Evolutionary conservation across 2,797 vertebrate genomes (phyloP).

Genomic region (Oceanodroma leucorhoa): DNA sequence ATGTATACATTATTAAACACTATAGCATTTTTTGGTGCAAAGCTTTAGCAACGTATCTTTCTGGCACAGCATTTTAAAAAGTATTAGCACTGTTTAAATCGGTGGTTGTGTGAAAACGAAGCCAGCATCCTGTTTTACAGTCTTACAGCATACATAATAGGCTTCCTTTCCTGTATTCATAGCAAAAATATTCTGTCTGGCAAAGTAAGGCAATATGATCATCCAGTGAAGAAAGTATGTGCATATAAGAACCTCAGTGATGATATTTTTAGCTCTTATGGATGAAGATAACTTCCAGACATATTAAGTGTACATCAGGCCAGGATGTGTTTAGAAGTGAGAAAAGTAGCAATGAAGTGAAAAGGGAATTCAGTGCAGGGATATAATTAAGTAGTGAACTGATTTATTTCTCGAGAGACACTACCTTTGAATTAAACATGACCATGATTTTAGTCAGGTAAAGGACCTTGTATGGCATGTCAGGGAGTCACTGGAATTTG

Average conservation of each 20-base stretch:
- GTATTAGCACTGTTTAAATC: neutral
- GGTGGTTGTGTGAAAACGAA: slow-evolving; percentile 42
- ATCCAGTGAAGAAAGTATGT: neutral
- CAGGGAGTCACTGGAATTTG: neutral
- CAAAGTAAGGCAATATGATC: neutral
- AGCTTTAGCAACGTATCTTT: neutral
- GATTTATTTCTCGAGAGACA: neutral
- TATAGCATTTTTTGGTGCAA: neutral
- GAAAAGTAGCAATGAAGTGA: neutral
- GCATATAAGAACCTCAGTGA: neutral
- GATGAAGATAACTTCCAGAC: neutral
- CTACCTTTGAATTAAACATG: neutral
- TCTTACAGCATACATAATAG: neutral
- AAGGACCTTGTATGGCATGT: neutral
- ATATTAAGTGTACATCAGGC: neutral
- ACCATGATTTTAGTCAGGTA: neutral
- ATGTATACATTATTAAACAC: neutral
- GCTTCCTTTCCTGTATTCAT: slow-evolving; percentile 21
- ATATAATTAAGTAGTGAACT: neutral
- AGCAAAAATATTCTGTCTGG: neutral
- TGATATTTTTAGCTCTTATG: neutral
- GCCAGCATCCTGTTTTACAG: slow-evolving; percentile 39
- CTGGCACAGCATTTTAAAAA: neutral
- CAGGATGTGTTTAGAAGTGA: neutral
- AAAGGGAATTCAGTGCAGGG: neutral